Evolutionary conservation across 2,888 invertebrate genomes (phyloP).

Genomic region (Pinctada fucata): DNA sequence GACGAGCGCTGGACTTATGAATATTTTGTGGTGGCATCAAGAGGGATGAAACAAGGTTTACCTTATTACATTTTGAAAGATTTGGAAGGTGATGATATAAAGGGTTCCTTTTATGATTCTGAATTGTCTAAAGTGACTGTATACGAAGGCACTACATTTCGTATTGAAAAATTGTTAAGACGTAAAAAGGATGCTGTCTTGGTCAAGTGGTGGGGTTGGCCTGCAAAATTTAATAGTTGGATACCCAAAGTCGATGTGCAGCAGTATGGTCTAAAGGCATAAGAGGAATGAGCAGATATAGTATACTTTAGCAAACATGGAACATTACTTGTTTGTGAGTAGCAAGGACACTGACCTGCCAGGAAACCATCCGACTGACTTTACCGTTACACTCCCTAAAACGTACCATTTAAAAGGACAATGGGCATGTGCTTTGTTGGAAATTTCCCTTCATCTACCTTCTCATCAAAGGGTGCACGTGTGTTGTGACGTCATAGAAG

Average conservation of each 20-base stretch:
- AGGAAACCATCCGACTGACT: background rate
- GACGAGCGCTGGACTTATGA: conserved; percentile 15
- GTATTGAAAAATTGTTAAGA: conserved; percentile 4
- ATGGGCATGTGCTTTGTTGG: background rate
- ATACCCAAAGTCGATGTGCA: conserved; percentile 3
- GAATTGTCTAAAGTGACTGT: conserved; percentile 5
- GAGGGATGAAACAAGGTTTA: background rate
- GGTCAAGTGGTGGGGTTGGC: conserved; percentile 19
- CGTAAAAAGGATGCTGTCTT: background rate
- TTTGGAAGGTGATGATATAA: background rate
- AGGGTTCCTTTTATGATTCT: background rate
- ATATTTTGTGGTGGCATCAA: conserved; percentile 4
- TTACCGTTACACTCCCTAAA: background rate
- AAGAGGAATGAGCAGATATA: background rate
- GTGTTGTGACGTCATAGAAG: conserved; percentile 1
- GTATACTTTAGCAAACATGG: no score
- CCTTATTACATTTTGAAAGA: conserved; percentile 2
- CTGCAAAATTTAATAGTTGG: conserved; percentile 6
- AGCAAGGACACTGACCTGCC: background rate
- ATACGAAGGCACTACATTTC: background rate
- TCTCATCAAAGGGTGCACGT: background rate
- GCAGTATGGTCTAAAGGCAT: background rate
- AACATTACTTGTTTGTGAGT: background rate
- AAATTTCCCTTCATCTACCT: background rate
- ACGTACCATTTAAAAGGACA: background rate